Conservation (phyloP, 1,140 invertebrate genomes). For the Leptinotarsa texana region DNA sequence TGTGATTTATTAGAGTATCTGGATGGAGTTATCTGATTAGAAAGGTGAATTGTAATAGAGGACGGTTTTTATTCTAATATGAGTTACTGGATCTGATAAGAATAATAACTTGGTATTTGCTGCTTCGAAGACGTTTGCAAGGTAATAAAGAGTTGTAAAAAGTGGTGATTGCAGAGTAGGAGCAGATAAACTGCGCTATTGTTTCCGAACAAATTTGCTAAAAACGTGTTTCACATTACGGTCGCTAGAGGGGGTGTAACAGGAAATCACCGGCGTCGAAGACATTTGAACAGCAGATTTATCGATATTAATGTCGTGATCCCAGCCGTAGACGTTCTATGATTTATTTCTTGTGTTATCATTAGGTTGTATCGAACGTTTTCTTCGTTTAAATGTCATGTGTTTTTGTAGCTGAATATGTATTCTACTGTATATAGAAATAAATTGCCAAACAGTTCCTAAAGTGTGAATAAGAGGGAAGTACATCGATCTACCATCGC, state of each 20-base stretch:
- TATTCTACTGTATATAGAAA: no score
- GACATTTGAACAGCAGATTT: background rate
- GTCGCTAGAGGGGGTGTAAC: background rate
- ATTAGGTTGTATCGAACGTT: no score
- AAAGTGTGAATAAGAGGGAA: no score
- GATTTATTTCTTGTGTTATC: no score
- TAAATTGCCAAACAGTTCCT: no score
- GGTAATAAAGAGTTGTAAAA: background rate
- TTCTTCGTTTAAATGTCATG: no score
- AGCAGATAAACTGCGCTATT: background rate
- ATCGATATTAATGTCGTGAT: no score
- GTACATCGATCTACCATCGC: no score
- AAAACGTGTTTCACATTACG: background rate
- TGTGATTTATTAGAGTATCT: conserved; percentile 30
- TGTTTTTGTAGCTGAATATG: no score
- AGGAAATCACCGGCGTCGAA: background rate
- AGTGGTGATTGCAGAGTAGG: background rate
- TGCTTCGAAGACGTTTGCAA: background rate
- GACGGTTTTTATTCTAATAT: conserved; percentile 10
- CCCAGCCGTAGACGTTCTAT: no score
- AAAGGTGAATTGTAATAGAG: background rate
- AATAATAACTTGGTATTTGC: conserved; percentile 12
- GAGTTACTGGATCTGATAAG: conserved; percentile 17
- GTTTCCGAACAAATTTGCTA: background rate
- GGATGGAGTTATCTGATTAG: conserved; percentile 17